These are phyloP conservation scores for Lithophane leautieri DNA, from an alignment of 2,888 invertebrate species.

Conservation along the genomic window DNA sequence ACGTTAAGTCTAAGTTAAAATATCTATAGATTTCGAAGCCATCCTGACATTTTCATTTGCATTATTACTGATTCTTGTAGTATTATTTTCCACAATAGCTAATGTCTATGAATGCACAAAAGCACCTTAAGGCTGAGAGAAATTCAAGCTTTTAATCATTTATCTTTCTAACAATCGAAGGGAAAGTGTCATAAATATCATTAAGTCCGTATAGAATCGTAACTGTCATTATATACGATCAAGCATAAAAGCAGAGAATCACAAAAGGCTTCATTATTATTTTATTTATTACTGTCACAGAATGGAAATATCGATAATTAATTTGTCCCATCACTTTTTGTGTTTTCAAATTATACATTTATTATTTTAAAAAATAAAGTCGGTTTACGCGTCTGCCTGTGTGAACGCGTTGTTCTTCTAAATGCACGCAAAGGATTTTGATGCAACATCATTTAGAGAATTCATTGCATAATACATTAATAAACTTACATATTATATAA, in stretches of 20 bases:
- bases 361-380: no score
- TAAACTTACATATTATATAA: no score
- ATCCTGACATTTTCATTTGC: neutral
- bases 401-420: no score
- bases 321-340: conserved; percentile 11
- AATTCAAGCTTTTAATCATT: conserved; percentile 30
- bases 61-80: neutral
- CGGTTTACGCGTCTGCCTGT: no score
- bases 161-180: conserved; percentile 13
- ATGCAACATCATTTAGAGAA: no score
- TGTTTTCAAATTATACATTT: neutral
- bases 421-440: no score
- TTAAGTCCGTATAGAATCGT: conserved; percentile 16
- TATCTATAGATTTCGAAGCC: neutral
- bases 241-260: conserved; percentile 28
- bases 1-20: neutral
- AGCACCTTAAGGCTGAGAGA: conserved; percentile 28
- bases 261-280: conserved; percentile 13
- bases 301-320: conserved; percentile 12
- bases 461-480: no score
- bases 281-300: conserved; percentile 21
- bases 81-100: conserved; percentile 5
- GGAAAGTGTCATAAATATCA: conserved; percentile 40
- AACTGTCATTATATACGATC: conserved; percentile 27
- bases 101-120: conserved; percentile 18